Percentiles rank a stretch among this genome's conserved stretches.
Conservation (phyloP, 2,797 vertebrate species). For the Xenentodon cancila region DNA sequence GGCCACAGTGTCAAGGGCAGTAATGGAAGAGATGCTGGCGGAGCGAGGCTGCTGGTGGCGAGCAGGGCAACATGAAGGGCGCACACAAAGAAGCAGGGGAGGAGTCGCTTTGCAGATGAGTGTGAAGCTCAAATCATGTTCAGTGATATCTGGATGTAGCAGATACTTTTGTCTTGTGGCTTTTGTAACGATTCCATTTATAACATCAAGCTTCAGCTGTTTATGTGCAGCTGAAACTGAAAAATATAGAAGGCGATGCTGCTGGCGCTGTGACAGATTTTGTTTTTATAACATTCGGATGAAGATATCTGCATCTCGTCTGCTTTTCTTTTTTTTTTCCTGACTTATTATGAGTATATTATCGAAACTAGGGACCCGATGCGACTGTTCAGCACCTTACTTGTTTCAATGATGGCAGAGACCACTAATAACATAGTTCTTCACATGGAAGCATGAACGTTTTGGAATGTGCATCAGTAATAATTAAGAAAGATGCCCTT, state of each 20-base stretch:
- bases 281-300: constrained; percentile 29
- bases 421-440: neutral
- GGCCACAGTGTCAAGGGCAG: constrained; percentile 69
- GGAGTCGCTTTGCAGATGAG: neutral
- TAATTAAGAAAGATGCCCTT: too few relatives aligned
- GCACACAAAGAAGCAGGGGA: constrained; percentile 1
- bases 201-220: constrained; percentile 5
- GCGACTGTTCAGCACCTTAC: too few relatives aligned
- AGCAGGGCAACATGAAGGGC: constrained; percentile 58
- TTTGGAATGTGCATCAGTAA: neutral
- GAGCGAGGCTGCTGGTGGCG: constrained; percentile 19
- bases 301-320: constrained; percentile 17
- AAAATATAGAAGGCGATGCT: constrained; percentile 16
- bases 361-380: too few relatives aligned
- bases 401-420: too few relatives aligned
- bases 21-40: constrained; percentile 71
- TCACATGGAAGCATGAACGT: neutral
- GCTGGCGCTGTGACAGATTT: constrained; percentile 25
- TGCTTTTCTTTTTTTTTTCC: neutral
- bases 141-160: neutral
- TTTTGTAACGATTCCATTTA: constrained; percentile 3
- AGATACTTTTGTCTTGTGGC: neutral
- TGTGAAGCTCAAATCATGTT: neutral
- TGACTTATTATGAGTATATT: too few relatives aligned
- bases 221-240: constrained; percentile 6